A percentile compares a stretch with the other conserved stretches of the same genome.
These are phyloP conservation scores for Mastacembelus armatus DNA, from an alignment of 2,797 vertebrate species.

Conservation along the genomic window DNA sequence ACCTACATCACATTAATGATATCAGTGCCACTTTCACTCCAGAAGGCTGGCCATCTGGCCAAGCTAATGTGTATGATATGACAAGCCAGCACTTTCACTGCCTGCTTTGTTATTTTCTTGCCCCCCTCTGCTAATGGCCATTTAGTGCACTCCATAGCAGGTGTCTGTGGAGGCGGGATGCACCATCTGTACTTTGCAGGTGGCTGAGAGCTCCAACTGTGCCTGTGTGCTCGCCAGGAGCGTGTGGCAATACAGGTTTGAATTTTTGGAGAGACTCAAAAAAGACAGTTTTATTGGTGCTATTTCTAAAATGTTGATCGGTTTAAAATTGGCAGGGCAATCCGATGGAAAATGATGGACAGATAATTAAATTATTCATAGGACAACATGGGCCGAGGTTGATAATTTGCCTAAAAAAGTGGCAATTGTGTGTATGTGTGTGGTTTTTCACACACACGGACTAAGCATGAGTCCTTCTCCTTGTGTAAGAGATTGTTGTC, in stretches of 20 bases:
- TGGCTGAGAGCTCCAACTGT: conserved; percentile 68
- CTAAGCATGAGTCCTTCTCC: conserved; percentile 56
- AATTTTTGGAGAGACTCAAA: conserved; percentile 2
- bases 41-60: conserved; percentile 81
- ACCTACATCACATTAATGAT: conserved; percentile 43
- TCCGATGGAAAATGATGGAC: neutral
- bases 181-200: conserved; percentile 82
- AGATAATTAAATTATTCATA: neutral
- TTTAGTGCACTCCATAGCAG: conserved; percentile 80
- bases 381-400: neutral
- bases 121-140: conserved; percentile 70
- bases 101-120: conserved; percentile 71
- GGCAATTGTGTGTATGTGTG: conserved; percentile 38
- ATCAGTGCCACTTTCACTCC: conserved; percentile 56
- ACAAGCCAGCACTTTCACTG: conserved; percentile 79
- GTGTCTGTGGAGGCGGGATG: conserved; percentile 78
- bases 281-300: neutral
- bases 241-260: conserved; percentile 7
- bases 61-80: conserved; percentile 67
- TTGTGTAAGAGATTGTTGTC: conserved; percentile 63
- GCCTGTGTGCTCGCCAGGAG: conserved; percentile 30
- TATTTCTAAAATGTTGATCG: neutral
- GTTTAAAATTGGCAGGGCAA: conserved; percentile 10
- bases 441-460: conserved; percentile 57
- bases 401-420: conserved; percentile 6